Conservation (phyloP, 2,113 vertebrate species). For the Hippocampus mohnikei region DNA sequence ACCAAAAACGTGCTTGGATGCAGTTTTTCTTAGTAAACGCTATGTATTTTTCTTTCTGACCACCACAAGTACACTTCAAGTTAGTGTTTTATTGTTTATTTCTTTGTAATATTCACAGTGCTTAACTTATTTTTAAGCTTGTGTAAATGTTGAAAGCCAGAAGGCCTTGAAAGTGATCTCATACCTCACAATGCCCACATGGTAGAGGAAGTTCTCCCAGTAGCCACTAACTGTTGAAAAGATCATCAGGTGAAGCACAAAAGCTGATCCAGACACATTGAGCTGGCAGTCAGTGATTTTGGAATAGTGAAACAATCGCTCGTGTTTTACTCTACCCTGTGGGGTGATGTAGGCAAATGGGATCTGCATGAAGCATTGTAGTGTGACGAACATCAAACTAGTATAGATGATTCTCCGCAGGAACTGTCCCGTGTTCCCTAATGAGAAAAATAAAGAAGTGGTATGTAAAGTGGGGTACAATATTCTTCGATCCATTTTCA, state of each 20-base stretch:
- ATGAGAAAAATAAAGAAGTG: constrained; percentile 2
- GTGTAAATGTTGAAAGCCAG: background rate
- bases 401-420: constrained; percentile 56
- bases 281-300: background rate
- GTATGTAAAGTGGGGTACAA: too few relatives aligned
- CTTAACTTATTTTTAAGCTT: too few relatives aligned
- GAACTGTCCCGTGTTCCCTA: constrained; percentile 65
- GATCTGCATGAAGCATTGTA: constrained; percentile 74
- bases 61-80: too few relatives aligned
- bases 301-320: background rate
- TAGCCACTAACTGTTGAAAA: constrained; percentile 58
- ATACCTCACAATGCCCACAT: constrained; percentile 75
- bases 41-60: too few relatives aligned
- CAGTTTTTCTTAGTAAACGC: too few relatives aligned
- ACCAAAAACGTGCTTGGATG: too few relatives aligned
- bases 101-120: too few relatives aligned
- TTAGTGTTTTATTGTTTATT: too few relatives aligned
- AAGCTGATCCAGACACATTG: background rate
- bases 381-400: constrained; percentile 63
- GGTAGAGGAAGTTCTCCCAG: constrained; percentile 70
- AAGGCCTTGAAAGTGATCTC: background rate
- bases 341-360: constrained; percentile 65
- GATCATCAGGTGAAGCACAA: background rate
- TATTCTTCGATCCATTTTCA: too few relatives aligned
- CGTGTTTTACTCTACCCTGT: constrained; percentile 46